These are phyloP conservation scores for Macquaria australasica DNA, from an alignment of 2,113 vertebrate species.

Conservation along the genomic window DNA sequence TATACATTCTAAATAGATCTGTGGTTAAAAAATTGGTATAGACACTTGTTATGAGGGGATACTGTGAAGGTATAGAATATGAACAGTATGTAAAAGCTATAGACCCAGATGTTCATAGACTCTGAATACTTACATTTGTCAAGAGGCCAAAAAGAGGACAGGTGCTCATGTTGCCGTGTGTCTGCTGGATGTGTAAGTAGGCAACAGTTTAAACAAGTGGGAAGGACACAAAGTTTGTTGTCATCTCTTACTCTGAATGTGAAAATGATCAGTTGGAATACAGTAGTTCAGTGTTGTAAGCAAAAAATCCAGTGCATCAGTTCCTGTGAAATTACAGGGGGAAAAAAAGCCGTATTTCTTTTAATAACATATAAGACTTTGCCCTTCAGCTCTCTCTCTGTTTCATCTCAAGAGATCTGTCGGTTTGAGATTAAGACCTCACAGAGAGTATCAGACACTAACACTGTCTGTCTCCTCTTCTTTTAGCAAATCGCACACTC, in stretches of 20 bases:
- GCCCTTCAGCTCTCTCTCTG: not conserved
- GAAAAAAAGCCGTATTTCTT: not conserved
- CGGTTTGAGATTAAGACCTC: slow-evolving; percentile 12
- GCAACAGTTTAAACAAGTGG: too few species aligned
- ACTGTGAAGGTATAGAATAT: too few species aligned
- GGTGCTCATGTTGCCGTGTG: not conserved
- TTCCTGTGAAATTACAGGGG: not conserved
- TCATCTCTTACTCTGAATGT: not conserved
- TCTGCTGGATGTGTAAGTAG: too few species aligned
- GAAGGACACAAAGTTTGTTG: not conserved
- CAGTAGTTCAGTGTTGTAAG: not conserved
- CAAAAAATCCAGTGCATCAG: not conserved
- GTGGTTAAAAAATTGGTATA: too few species aligned
- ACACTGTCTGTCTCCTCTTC: not conserved
- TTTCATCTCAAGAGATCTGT: not conserved
- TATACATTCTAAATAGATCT: too few species aligned
- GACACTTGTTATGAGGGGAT: too few species aligned
- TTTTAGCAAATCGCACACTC: not conserved
- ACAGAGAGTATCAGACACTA: not conserved
- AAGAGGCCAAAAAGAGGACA: not conserved
- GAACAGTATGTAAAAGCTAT: too few species aligned
- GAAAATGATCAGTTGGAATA: not conserved
- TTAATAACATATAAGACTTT: not conserved
- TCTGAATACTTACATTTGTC: not conserved
- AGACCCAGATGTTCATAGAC: not conserved